phyloP scores from a whole-genome alignment of 1,140 invertebrate species.

The Penaeus vannamei region DNA sequence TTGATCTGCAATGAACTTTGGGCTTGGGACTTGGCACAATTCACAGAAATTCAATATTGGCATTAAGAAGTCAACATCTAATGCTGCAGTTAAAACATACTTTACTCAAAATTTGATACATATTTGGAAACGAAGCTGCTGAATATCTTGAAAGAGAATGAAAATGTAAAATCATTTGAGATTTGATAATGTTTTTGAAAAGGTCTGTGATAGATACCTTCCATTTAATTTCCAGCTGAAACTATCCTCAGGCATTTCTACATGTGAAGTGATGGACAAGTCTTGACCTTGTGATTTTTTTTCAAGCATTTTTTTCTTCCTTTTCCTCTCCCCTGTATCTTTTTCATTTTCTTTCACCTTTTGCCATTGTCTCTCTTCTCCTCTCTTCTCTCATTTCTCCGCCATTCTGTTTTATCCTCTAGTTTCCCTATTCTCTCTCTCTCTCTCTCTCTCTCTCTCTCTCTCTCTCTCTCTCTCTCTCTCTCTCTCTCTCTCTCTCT shows the following conservation, averaged over 20 bases:
- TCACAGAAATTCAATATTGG: neutral
- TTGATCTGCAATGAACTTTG: neutral
- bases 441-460: too few species aligned
- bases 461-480: too few species aligned
- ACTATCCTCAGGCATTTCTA: slow-evolving; percentile 18
- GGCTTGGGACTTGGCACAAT: neutral
- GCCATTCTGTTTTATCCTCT: too few species aligned
- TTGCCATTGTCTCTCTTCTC: too few species aligned
- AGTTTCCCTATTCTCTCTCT: too few species aligned
- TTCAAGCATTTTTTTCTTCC: neutral
- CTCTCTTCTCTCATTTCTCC: too few species aligned
- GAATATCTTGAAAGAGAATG: neutral
- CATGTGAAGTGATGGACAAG: slow-evolving; percentile 6
- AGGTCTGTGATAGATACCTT: slow-evolving; percentile 20
- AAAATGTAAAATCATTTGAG: neutral
- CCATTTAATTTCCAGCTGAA: slow-evolving; percentile 26
- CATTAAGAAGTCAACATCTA: too few species aligned
- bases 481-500: too few species aligned
- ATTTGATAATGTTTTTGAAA: neutral
- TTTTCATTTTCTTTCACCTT: too few species aligned
- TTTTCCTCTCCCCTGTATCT: neutral
- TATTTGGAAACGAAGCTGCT: neutral
- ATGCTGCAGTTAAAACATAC: too few species aligned
- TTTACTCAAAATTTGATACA: neutral
- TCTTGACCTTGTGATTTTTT: neutral